These are phyloP conservation scores for Halocynthia aurantium DNA, from an alignment of 23 tunicate genomes.

Conservation along the genomic window DNA sequence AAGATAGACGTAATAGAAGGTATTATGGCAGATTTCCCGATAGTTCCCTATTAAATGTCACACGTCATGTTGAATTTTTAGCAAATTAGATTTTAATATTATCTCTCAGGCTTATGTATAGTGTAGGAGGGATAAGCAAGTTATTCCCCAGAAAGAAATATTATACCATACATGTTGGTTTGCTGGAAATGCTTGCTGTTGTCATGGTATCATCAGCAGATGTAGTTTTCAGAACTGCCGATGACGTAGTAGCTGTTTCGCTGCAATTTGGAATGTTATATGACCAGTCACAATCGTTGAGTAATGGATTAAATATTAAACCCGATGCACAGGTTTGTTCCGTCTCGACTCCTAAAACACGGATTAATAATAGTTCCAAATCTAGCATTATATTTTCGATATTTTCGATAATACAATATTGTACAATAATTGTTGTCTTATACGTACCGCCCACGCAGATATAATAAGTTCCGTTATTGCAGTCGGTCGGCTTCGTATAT, in stretches of 20 bases:
- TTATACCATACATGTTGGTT: too few species aligned
- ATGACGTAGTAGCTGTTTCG: background rate
- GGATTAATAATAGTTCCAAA: background rate
- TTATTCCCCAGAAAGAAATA: background rate
- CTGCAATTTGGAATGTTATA: conserved; percentile 1
- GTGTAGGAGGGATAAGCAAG: background rate
- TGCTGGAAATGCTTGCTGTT: too few species aligned
- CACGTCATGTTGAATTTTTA: too few species aligned
- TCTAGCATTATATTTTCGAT: too few species aligned
- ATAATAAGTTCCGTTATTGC: background rate
- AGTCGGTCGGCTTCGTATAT: conserved; percentile 6
- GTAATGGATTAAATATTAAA: background rate
- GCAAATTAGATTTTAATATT: too few species aligned
- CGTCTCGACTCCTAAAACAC: too few species aligned
- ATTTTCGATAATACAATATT: too few species aligned
- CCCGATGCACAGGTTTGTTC: background rate
- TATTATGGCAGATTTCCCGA: background rate
- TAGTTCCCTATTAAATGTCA: too few species aligned
- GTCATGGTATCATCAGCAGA: background rate
- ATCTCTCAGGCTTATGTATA: too few species aligned
- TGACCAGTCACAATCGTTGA: conserved; percentile 3
- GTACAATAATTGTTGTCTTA: background rate
- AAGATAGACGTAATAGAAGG: background rate
- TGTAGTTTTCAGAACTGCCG: conserved; percentile 1
- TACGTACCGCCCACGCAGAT: background rate